Evolutionary conservation across 2,888 invertebrate genomes (phyloP), one percentile per base, ranked within the genome.

Genomic region (Loripinus fragilis): DNA sequence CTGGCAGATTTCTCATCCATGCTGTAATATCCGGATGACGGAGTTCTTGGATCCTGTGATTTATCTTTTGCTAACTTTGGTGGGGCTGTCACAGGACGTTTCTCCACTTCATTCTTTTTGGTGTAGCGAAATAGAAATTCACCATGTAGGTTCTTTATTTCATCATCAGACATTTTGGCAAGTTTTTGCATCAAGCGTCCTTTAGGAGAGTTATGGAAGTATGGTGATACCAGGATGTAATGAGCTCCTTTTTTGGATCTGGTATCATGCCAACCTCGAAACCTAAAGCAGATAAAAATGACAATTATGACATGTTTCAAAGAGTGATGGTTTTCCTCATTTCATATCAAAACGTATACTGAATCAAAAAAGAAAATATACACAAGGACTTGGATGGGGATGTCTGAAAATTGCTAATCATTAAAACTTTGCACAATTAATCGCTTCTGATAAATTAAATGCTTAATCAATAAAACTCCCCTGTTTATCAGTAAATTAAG

Each of bases 181-280:
- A 88, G 78, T 67, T 83, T 84, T 30, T 77, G 71, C 23, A 85
- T 64, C 28, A 88, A 81, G n/a, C 78, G 77, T 0, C 88, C 89
- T 65, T 87, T 83, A 10, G 81, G 83, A 3, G 88, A 87, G 52
- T 85, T 77, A 3, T 83, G 80, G 68, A 79, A 86, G 28, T 86
- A 81, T 20, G 86, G 87, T 8, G 87, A 82, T 20, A 86, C 84
- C 10, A 90, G 76, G 64, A 91, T 85, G 68, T 78, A 85, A 75
- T 91, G 91, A 8, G 80, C 71, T n/a, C 90, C 90, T 70, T 78
- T 82, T 65, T 85, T 83, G 12, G 83, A 85, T 50, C 85, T 85
- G 7, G 85, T 85, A 15, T 79, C 83, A 75, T 86, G 85, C 91
- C 90, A 91, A 15, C 90, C 91, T 35, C 91, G 83, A 69, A 85